These are phyloP conservation scores for Drosophila siamana DNA, from an alignment of 2,888 invertebrate genomes.

Conservation along the genomic window DNA sequence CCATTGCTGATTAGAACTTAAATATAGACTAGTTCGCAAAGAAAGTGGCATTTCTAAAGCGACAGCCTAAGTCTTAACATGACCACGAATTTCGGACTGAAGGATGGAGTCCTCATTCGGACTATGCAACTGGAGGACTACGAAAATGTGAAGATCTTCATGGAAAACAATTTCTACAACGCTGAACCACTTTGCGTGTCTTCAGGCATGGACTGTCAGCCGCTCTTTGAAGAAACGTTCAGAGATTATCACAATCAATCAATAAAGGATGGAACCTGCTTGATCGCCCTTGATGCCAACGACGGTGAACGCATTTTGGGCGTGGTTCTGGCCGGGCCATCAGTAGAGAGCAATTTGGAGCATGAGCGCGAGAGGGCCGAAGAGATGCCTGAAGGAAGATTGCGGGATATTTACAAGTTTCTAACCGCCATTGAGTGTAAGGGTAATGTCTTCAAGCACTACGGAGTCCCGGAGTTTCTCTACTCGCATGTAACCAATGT, in stretches of 20 bases:
- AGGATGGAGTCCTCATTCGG: conserved; percentile 27
- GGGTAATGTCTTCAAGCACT: conserved; percentile 65
- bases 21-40: no score
- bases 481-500: conserved; percentile 71
- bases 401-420: conserved; percentile 51
- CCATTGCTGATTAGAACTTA: background rate
- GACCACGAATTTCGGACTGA: conserved; percentile 1
- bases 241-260: background rate
- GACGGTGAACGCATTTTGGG: conserved; percentile 28
- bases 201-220: no score
- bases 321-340: conserved; percentile 9
- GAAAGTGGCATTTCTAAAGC: background rate
- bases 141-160: background rate
- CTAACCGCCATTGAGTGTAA: conserved; percentile 56
- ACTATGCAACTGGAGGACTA: conserved; percentile 32
- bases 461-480: conserved; percentile 53
- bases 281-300: conserved; percentile 29
- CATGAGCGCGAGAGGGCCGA: background rate
- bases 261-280: conserved; percentile 12
- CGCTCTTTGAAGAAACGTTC: background rate
- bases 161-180: background rate
- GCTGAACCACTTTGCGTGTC: conserved; percentile 12
- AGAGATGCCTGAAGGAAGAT: conserved; percentile 35
- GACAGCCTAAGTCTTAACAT: background rate
- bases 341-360: no score